Base-by-base conservation (phyloP, 2,888 invertebrate genomes). In the Caenorhabditis virilis region DNA sequence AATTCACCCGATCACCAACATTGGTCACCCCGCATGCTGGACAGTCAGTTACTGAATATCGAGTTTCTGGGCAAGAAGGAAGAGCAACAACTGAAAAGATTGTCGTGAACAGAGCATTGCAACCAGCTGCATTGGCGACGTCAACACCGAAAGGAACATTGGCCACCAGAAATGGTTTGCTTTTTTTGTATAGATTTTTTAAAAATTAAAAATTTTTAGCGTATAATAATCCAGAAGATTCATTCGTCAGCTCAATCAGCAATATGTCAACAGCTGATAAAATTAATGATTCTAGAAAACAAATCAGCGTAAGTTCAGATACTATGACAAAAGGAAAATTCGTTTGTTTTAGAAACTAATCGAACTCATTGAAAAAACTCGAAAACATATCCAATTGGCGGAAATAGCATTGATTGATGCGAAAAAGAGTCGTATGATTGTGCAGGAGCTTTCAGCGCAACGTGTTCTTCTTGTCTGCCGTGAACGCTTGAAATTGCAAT, bases 231-330 rank as follows among this genome's bases (percentile, higher is more conserved):
- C 53, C 48, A 38, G 22, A 43, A 47, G 69, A 66, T 25, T 69
- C 72, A 15, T 72, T 69, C 20, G 66, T 72, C 30, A 72, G 72
- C 38, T 63, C 66, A 3, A 72, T 72, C 36, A 66, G 69, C 47
- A 62, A 59, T 27, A 41, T 69, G 49, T 62, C 68, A n/a, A 38
- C 56, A 4, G 53, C 49, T 11, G 72, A 68, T 20, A 69, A 64
- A 36, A 30, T 57, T 9, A 61, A 53, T 46, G 66, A 66, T 39
- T 62, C 62, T 13, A 45, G 56, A 20, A 45, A 54, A 1, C 65
- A 69, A 20, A 63, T 66, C 15, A 47, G 52, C 6, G 59, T 59
- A 43, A 43, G 50, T 25, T 42, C 4, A n/a, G 26, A n/a, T 27
- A 15, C 15, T 25, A 11, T n/a, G n/a, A n/a, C n/a, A n/a, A n/a